Evolutionary conservation across 2,888 invertebrate genomes (phyloP).

Genomic region (Xanthorhoe spadicearia): DNA sequence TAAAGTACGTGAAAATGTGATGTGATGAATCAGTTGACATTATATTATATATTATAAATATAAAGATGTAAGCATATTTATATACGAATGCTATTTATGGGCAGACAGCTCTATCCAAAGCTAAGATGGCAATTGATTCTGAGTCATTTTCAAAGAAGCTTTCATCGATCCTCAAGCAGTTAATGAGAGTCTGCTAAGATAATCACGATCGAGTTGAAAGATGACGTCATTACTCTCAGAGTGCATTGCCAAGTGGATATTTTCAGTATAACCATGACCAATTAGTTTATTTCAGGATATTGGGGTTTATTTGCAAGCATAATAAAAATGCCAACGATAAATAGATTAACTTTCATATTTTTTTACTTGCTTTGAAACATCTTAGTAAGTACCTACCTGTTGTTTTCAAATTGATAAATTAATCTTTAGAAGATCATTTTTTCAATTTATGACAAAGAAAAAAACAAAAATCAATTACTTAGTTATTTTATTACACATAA

Average conservation of each 20-base stretch:
- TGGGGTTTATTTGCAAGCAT: neutral
- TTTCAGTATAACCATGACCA: slow-evolving; percentile 26
- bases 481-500: neutral
- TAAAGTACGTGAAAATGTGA: no score
- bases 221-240: slow-evolving; percentile 28
- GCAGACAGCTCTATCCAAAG: slow-evolving; percentile 4
- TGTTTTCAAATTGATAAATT: no score
- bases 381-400: no score
- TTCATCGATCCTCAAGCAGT: slow-evolving; percentile 59
- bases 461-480: no score
- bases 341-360: no score
- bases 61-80: neutral
- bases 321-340: no score
- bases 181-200: slow-evolving; percentile 24
- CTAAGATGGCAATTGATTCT: slow-evolving; percentile 19
- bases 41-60: no score
- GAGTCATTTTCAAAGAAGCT: slow-evolving; percentile 59
- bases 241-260: slow-evolving; percentile 23
- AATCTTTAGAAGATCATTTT: no score
- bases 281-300: slow-evolving; percentile 14
- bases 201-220: slow-evolving; percentile 32
- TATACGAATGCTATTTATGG: no score
- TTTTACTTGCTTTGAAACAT: no score
- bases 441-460: no score
- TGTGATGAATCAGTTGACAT: no score